A percentile compares a stretch with the other conserved stretches of the same genome.
Conservation (phyloP, 2,888 invertebrate genomes). For the Tillus elongatus region DNA sequence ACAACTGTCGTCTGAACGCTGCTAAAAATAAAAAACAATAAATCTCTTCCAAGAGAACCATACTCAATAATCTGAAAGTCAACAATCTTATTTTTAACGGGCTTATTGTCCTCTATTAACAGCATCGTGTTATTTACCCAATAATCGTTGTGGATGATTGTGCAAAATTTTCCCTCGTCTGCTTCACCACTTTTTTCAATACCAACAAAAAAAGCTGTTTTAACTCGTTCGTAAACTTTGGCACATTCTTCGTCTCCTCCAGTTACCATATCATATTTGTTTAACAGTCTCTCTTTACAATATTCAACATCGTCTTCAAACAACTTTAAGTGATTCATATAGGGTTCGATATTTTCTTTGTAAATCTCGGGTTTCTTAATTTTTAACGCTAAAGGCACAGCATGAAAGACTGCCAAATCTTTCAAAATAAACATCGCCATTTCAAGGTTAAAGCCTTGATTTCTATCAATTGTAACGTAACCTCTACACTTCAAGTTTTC, state of each 20-base stretch:
- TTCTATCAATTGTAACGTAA: constrained; percentile 40
- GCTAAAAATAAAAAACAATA: constrained; percentile 46
- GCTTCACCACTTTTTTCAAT: no score
- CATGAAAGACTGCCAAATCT: constrained; percentile 44
- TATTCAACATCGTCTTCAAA: constrained; percentile 16
- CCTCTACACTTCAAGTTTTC: constrained; percentile 42
- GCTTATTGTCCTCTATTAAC: constrained; percentile 31
- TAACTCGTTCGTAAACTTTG: constrained; percentile 15
- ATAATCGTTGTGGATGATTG: constrained; percentile 47
- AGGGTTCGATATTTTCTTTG: constrained; percentile 33
- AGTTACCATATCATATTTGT: constrained; percentile 12
- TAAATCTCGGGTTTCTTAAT: constrained; percentile 38
- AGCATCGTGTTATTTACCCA: constrained; percentile 54
- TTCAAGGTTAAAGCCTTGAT: constrained; percentile 38
- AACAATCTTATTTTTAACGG: constrained; percentile 39
- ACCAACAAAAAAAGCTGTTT: constrained; percentile 10
- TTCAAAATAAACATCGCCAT: constrained; percentile 38
- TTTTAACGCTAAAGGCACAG: constrained; percentile 44
- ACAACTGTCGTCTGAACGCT: constrained; percentile 41
- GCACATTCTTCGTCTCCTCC: constrained; percentile 16
- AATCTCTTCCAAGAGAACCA: constrained; percentile 44
- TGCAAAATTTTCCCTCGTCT: constrained; percentile 40
- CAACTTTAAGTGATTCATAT: constrained; percentile 23
- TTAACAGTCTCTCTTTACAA: constrained; percentile 12
- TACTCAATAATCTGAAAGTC: constrained; percentile 50